A percentile compares a stretch with the other conserved stretches of the same genome.
Conservation (phyloP, 1,140 invertebrate genomes). For the Trichogramma pretiosum region DNA sequence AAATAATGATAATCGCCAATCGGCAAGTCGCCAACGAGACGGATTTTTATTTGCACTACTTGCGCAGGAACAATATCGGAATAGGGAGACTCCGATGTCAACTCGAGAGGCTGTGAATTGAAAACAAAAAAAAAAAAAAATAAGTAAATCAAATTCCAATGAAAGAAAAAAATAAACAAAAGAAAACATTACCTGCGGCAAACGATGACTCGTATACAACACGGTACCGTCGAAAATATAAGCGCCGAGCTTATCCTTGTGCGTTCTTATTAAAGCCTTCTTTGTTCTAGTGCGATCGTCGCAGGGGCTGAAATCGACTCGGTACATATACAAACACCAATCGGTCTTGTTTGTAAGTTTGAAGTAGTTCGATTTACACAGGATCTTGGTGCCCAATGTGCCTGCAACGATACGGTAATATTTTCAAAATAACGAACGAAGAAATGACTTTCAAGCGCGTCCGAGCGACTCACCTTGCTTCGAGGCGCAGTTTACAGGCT, state of each 20-base stretch:
- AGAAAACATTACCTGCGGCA: constrained; percentile 25
- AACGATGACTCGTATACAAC: constrained; percentile 29
- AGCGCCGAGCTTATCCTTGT: constrained; percentile 47
- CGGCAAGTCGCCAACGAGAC: constrained; percentile 31
- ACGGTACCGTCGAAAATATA: constrained; percentile 46
- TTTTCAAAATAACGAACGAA: no score
- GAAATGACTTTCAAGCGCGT: no score
- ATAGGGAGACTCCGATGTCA: no score
- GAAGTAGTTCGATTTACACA: constrained; percentile 65
- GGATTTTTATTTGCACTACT: constrained; percentile 38
- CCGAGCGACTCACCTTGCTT: no score
- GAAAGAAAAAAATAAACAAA: no score
- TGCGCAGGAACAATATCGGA: no score
- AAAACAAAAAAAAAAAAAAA: no score
- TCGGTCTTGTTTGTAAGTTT: constrained; percentile 53
- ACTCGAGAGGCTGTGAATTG: no score
- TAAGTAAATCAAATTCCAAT: no score
- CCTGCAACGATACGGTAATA: constrained; percentile 46
- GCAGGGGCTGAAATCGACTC: constrained; percentile 66
- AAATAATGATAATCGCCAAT: constrained; percentile 37
- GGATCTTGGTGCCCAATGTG: constrained; percentile 44
- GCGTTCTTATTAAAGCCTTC: constrained; percentile 51
- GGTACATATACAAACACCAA: constrained; percentile 72
- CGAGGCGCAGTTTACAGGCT: no score
- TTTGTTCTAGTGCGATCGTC: constrained; percentile 57